Conservation (phyloP, 2,797 vertebrate species). For the Carcharodon carcharias region DNA sequence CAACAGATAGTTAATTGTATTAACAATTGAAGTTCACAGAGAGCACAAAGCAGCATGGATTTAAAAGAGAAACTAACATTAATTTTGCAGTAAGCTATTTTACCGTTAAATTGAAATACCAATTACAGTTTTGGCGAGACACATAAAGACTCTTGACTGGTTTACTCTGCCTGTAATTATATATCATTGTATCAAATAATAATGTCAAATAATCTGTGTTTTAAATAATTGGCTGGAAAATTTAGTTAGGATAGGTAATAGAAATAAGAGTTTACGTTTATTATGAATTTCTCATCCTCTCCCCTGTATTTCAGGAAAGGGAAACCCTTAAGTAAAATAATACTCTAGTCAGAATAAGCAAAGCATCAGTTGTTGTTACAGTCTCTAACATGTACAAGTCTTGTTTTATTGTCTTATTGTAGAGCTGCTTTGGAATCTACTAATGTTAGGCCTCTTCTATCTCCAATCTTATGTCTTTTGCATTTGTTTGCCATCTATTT, state of each 20-base stretch:
- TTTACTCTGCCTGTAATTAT: neutral
- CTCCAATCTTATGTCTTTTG: neutral
- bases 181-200: neutral
- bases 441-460: neutral
- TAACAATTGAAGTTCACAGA: neutral
- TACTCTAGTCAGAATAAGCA: neutral
- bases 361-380: neutral
- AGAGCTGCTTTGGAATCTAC: neutral
- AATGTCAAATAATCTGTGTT: neutral
- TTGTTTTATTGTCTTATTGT: neutral
- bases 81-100: neutral
- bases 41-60: neutral
- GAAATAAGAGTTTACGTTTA: neutral
- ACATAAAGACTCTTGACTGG: neutral
- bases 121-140: neutral
- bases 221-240: neutral
- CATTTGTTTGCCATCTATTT: neutral
- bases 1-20: neutral
- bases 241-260: neutral
- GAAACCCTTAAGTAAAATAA: no score
- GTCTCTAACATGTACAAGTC: neutral
- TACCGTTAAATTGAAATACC: neutral
- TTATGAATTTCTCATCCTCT: neutral
- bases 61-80: neutral
- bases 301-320: neutral